A percentile compares a stretch with the other conserved stretches of the same genome.
Evolutionary conservation across 1,140 invertebrate genomes (phyloP).

Genomic region (Drosophila baimaii): DNA sequence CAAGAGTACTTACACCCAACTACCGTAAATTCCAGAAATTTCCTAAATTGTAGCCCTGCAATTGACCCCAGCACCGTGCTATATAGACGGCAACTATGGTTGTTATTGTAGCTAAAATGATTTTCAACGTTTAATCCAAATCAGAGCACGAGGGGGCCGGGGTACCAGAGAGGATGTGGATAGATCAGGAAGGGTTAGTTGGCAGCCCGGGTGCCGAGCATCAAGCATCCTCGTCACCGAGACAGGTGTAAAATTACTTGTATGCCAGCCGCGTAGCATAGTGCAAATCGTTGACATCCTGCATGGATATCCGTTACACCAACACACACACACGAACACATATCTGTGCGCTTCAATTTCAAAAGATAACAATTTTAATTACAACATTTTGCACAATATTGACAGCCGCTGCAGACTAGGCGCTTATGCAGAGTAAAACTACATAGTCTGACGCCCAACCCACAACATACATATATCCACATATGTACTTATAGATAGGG

Average conservation of each 20-base stretch:
- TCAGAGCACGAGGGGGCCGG: background rate
- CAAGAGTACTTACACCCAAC: constrained; percentile 26
- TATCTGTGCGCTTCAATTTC: constrained; percentile 45
- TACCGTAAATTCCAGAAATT: constrained; percentile 48
- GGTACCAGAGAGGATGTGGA: background rate
- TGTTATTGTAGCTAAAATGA: constrained; percentile 23
- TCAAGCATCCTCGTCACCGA: constrained; percentile 35
- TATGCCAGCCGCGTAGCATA: constrained; percentile 67
- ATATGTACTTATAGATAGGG: too few relatives aligned
- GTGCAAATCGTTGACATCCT: constrained; percentile 60
- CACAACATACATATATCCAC: background rate
- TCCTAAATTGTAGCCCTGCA: constrained; percentile 42
- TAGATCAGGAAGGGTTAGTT: constrained; percentile 19
- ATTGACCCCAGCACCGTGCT: constrained; percentile 50
- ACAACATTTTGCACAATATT: constrained; percentile 60
- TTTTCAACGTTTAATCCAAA: constrained; percentile 47
- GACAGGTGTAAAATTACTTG: constrained; percentile 71
- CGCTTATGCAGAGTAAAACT: constrained; percentile 14
- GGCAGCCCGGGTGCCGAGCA: constrained; percentile 2
- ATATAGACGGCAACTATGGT: constrained; percentile 2
- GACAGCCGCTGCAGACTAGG: constrained; percentile 35
- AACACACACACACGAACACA: constrained; percentile 10
- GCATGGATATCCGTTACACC: constrained; percentile 58
- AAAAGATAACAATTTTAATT: constrained; percentile 74
- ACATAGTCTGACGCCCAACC: background rate